A percentile compares a stretch with the other conserved stretches of the same genome.
Evolutionary conservation across 1,140 invertebrate genomes (phyloP).

Genomic region (Cyrtorhinus lividipennis): DNA sequence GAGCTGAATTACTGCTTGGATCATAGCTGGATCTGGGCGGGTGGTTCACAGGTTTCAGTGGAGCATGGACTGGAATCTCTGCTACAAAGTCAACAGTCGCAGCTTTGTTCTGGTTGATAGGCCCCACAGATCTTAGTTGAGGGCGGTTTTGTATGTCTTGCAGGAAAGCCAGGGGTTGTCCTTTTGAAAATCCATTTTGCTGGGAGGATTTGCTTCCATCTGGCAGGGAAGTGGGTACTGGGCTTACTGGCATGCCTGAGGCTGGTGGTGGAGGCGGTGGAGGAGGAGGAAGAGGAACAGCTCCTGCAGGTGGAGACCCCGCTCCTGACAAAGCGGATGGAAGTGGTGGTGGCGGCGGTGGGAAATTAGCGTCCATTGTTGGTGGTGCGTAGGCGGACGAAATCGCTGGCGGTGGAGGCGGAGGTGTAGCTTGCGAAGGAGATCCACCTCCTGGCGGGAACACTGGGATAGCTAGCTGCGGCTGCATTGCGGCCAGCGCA

Average conservation of each 20-base stretch:
- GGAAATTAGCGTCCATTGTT: constrained; percentile 24
- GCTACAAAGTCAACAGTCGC: background rate
- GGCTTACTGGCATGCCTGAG: constrained; percentile 4
- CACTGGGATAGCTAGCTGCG: constrained; percentile 52
- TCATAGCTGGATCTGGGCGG: constrained; percentile 15
- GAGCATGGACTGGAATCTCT: constrained; percentile 12
- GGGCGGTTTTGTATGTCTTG: constrained; percentile 6
- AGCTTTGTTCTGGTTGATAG: background rate
- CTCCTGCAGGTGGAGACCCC: background rate
- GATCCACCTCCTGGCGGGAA: constrained; percentile 37
- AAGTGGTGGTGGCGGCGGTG: constrained; percentile 24
- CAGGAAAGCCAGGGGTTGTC: background rate
- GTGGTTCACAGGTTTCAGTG: constrained; percentile 12
- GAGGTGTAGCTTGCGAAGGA: background rate
- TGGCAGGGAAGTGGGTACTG: constrained; percentile 7
- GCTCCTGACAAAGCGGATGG: constrained; percentile 9
- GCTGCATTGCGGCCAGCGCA: constrained; percentile 39
- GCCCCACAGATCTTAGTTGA: background rate
- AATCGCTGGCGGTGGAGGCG: constrained; percentile 34
- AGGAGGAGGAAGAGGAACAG: constrained; percentile 18
- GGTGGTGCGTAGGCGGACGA: constrained; percentile 20
- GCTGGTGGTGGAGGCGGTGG: constrained; percentile 11
- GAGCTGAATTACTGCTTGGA: background rate
- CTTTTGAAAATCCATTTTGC: background rate
- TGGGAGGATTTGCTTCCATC: background rate